Conservation (phyloP, 1,140 invertebrate species). For the Micrasema minimum region DNA sequence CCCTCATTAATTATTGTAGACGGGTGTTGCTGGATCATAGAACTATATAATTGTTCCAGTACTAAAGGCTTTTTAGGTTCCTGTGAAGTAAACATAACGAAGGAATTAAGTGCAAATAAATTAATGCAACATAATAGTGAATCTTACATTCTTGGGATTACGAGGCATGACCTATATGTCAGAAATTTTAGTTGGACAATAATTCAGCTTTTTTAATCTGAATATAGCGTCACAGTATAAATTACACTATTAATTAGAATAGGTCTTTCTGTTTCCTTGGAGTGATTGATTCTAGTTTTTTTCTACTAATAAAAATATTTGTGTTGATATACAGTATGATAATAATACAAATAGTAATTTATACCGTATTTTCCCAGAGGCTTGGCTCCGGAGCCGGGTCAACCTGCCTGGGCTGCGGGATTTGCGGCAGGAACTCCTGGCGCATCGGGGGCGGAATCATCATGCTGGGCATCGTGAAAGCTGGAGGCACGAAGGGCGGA, state of each 20-base stretch:
- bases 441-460: constrained; percentile 8
- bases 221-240: neutral
- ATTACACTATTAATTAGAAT: neutral
- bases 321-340: neutral
- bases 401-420: neutral
- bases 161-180: neutral
- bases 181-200: neutral
- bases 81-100: neutral
- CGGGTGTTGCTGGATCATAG: constrained; percentile 34
- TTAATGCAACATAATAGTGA: neutral
- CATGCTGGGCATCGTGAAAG: constrained; percentile 1
- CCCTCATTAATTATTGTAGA: too few species aligned
- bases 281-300: neutral
- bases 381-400: too few species aligned
- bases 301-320: neutral
- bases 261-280: neutral
- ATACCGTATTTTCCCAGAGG: constrained; percentile 7
- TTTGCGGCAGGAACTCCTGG: neutral
- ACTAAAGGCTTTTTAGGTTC: constrained; percentile 24
- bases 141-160: neutral
- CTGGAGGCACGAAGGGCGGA: too few species aligned
- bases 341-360: neutral
- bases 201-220: neutral
- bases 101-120: neutral
- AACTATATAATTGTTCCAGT: constrained; percentile 30